Conservation (phyloP, 2,888 invertebrate species). For the Dryocosmus kuriphilus region DNA sequence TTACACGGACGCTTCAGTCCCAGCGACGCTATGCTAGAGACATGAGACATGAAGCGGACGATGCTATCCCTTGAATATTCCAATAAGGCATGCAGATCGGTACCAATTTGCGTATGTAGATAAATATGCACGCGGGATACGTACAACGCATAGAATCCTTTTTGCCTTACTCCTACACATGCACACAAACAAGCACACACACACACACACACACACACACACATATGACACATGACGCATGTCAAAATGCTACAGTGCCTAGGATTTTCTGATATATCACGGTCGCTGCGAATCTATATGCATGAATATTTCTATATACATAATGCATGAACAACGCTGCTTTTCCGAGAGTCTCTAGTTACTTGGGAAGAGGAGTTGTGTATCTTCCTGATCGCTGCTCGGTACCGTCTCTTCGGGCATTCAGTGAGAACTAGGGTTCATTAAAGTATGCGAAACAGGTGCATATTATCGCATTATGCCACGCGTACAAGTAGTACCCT, state of each 20-base stretch:
- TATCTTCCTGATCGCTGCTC: slow-evolving; percentile 24
- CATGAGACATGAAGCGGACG: not conserved
- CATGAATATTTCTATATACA: slow-evolving; percentile 30
- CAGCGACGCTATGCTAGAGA: not conserved
- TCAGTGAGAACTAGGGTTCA: slow-evolving; percentile 23
- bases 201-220: not conserved
- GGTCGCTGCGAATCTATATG: slow-evolving; percentile 21
- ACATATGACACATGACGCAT: not conserved
- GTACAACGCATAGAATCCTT: not conserved
- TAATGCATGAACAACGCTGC: slow-evolving; percentile 36
- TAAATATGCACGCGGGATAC: not conserved
- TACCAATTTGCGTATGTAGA: slow-evolving; percentile 2
- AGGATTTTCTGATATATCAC: slow-evolving; percentile 29
- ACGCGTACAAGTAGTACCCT: not conserved
- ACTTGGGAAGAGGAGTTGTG: slow-evolving; percentile 20
- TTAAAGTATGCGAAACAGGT: slow-evolving; percentile 32
- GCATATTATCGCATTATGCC: slow-evolving; percentile 29
- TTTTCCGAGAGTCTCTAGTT: slow-evolving; percentile 29
- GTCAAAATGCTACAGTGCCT: slow-evolving; percentile 17
- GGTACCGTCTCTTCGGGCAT: not conserved
- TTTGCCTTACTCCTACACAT: not conserved
- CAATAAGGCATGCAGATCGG: slow-evolving; percentile 25
- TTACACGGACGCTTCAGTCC: not conserved
- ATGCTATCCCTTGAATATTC: not conserved
- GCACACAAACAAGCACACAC: no score